Percentiles rank a stretch among this genome's conserved stretches.
Evolutionary conservation across 1,140 invertebrate genomes (phyloP).

Genomic region (Brachionus manjavacas): DNA sequence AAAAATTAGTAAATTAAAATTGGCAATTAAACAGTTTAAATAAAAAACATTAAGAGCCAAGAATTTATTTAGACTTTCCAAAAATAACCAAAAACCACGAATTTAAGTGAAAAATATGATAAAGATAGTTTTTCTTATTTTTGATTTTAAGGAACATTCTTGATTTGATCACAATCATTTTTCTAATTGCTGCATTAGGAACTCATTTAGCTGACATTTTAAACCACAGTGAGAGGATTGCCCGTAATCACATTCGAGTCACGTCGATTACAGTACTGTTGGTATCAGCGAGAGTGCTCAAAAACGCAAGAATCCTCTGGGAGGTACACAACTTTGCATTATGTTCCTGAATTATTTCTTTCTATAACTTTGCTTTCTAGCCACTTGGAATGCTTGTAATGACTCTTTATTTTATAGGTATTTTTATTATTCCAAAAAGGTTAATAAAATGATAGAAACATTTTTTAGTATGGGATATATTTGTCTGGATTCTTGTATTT

Average conservation of each 20-base stretch:
- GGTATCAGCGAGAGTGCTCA: neutral
- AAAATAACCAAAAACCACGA: neutral
- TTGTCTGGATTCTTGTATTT: neutral
- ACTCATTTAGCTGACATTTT: neutral
- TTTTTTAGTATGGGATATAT: neutral
- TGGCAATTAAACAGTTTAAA: too few species aligned
- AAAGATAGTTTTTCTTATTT: neutral
- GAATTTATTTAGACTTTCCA: too few species aligned
- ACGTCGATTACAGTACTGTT: neutral
- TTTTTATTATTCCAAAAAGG: neutral
- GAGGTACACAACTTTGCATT: neutral
- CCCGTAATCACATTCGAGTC: neutral
- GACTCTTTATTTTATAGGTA: neutral
- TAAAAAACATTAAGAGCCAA: too few species aligned
- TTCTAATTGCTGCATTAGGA: neutral
- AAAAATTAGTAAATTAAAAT: too few species aligned
- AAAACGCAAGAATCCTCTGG: neutral
- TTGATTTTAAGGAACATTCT: neutral
- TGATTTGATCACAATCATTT: neutral
- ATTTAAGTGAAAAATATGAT: neutral
- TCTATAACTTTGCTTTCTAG: neutral
- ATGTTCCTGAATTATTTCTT: neutral
- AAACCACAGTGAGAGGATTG: neutral
- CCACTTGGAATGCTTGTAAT: constrained; percentile 11
- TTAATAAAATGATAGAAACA: neutral